Conservation (phyloP, 2,113 vertebrate species). For the Nyctereutes procyonoides region DNA sequence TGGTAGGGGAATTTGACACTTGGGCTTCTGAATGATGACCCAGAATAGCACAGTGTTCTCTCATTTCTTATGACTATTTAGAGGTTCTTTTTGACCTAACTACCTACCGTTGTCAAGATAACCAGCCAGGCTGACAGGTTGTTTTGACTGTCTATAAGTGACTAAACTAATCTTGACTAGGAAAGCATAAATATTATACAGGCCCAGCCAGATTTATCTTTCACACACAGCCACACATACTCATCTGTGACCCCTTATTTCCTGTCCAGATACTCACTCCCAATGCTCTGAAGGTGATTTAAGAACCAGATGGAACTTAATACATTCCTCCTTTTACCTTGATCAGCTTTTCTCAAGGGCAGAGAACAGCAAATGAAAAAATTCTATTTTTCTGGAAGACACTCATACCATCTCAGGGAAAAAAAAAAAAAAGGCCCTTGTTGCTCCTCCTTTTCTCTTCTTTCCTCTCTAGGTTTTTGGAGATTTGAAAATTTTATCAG, state of each 20-base stretch:
- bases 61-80: conserved; percentile 34
- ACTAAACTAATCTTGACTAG: conserved; percentile 49
- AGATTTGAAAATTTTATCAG: not conserved
- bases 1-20: not conserved
- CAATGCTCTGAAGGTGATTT: not conserved
- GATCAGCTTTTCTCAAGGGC: not conserved
- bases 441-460: not conserved
- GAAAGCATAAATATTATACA: conserved; percentile 39
- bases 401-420: not conserved
- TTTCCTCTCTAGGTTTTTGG: not conserved
- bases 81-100: conserved; percentile 34
- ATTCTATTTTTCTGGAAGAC: not conserved
- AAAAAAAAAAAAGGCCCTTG: not conserved
- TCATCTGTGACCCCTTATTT: not conserved
- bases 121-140: conserved; percentile 13
- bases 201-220: not conserved
- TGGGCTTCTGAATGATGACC: not conserved
- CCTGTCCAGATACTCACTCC: not conserved
- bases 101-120: conserved; percentile 35
- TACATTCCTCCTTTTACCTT: not conserved
- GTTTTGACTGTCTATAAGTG: conserved; percentile 53
- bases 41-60: not conserved
- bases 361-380: not conserved
- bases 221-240: not conserved
- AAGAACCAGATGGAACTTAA: not conserved